Evolutionary conservation across 1,140 invertebrate genomes (phyloP).

Genomic region (Rhyacophila brunnea): DNA sequence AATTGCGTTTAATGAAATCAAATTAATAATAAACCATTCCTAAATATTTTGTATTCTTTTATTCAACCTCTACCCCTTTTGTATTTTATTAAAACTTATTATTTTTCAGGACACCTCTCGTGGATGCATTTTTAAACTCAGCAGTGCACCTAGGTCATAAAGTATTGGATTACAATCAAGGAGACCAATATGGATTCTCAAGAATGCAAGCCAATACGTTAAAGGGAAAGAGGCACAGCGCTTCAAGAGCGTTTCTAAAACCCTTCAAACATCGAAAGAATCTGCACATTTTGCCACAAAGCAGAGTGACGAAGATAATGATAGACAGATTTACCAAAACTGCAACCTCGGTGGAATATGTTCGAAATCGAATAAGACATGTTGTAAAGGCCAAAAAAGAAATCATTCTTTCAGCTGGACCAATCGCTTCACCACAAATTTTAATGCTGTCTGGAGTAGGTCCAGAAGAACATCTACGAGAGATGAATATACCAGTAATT

Average conservation of each 20-base stretch:
- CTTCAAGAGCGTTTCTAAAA: constrained; percentile 58
- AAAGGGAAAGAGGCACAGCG: constrained; percentile 52
- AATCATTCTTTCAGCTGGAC: constrained; percentile 63
- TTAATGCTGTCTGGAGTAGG: constrained; percentile 75
- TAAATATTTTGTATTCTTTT: too few relatives aligned
- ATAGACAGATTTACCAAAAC: constrained; percentile 58
- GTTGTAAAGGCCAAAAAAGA: constrained; percentile 56
- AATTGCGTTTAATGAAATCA: too few relatives aligned
- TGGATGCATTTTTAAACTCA: constrained; percentile 57
- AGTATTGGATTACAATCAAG: constrained; percentile 53
- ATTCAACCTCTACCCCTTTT: too few relatives aligned
- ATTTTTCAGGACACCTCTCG: constrained; percentile 35
- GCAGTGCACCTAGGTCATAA: constrained; percentile 55
- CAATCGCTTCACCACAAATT: constrained; percentile 71
- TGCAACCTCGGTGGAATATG: constrained; percentile 66
- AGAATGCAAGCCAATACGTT: constrained; percentile 63
- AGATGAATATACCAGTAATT: constrained; percentile 60
- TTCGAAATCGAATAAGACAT: constrained; percentile 43
- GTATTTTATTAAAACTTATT: too few relatives aligned
- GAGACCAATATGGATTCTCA: constrained; percentile 44
- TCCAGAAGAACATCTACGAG: constrained; percentile 57
- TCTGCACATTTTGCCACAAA: constrained; percentile 59
- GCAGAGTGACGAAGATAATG: constrained; percentile 62
- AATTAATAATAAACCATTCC: too few relatives aligned
- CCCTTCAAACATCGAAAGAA: constrained; percentile 61